Percentiles rank a stretch among this genome's conserved stretches.
Evolutionary conservation across 2,113 vertebrate species (phyloP).

Genomic region (Pampusana beccarii): DNA sequence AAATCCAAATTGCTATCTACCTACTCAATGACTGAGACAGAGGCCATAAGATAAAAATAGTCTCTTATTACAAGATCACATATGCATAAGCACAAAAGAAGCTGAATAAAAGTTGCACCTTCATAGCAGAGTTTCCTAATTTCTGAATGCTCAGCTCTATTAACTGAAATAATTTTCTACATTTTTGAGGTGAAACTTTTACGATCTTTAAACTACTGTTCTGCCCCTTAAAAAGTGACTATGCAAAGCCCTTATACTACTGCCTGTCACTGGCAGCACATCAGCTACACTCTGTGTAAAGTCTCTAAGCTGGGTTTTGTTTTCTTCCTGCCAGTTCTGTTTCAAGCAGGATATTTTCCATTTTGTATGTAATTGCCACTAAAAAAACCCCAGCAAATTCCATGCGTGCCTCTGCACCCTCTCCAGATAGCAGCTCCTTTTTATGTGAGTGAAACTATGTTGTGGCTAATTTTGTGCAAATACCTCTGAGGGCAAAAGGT

Average conservation of each 20-base stretch:
- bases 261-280: not conserved
- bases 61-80: not conserved
- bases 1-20: not conserved
- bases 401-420: not conserved
- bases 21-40: not conserved
- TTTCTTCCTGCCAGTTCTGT: not conserved
- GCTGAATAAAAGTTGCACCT: not conserved
- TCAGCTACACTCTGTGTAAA: not conserved
- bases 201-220: not conserved
- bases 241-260: not conserved
- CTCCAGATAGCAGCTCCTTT: not conserved
- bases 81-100: not conserved
- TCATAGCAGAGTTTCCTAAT: not conserved
- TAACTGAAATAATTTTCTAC: not conserved
- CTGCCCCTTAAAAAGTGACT: not conserved
- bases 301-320: not conserved
- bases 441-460: not conserved
- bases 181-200: not conserved
- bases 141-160: not conserved
- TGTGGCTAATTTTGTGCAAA: not conserved
- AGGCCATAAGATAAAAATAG: not conserved
- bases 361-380: not conserved
- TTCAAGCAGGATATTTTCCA: not conserved
- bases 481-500: not conserved
- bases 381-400: not conserved